Evolutionary conservation across 2,797 vertebrate genomes (phyloP).

Genomic region (Myiotriccus ornatus): DNA sequence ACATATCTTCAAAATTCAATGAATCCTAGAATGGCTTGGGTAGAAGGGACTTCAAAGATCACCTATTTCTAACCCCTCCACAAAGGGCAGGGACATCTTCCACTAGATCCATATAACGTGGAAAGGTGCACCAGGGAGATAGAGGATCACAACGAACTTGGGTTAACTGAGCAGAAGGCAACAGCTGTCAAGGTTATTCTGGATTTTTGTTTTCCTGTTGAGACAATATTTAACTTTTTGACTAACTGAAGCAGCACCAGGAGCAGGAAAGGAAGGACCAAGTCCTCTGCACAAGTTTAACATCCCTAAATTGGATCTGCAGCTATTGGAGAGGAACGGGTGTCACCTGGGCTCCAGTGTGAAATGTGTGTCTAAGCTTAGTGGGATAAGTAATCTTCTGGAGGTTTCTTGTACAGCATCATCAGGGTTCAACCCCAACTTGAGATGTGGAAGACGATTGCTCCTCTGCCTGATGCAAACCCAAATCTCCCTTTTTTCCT

Average conservation of each 20-base stretch:
- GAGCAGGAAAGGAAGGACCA: not conserved
- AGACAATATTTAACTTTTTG: not conserved
- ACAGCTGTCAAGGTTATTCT: not conserved
- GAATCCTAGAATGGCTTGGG: not conserved
- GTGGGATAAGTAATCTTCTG: not conserved
- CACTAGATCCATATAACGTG: not conserved
- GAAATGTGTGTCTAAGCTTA: not conserved
- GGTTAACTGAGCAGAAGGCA: not conserved
- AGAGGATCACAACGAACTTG: not conserved
- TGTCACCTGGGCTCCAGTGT: not conserved
- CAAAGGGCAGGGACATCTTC: not conserved
- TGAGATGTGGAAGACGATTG: not conserved
- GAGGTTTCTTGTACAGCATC: not conserved
- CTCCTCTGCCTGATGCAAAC: not conserved
- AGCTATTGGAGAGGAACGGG: not conserved
- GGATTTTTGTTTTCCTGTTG: not conserved
- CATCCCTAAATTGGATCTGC: not conserved
- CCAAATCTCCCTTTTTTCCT: not conserved
- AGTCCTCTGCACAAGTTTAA: not conserved
- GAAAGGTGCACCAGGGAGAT: not conserved
- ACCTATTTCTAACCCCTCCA: accelerated
- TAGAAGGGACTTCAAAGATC: not conserved
- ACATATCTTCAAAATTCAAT: not conserved
- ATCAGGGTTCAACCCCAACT: not conserved
- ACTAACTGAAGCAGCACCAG: not conserved